These are phyloP conservation scores for Astyanax mexicanus DNA, from an alignment of 2,797 vertebrate species.

Conservation along the genomic window DNA sequence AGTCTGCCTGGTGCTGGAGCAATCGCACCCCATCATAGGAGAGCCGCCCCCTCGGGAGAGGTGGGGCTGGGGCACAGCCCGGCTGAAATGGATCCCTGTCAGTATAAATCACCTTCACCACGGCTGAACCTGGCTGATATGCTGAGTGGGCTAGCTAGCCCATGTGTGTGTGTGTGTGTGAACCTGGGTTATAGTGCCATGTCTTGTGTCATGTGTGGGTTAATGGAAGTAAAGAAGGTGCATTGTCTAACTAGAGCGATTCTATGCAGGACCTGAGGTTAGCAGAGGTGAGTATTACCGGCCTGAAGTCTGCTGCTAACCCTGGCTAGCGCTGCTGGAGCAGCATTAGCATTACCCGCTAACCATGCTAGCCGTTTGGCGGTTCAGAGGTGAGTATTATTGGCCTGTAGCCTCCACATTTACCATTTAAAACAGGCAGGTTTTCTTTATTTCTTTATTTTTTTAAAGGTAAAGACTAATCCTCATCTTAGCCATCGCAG, in stretches of 20 bases:
- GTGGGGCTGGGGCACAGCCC: conserved; percentile 26
- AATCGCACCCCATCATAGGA: conserved; percentile 40
- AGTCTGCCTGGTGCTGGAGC: conserved; percentile 41
- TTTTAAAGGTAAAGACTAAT: conserved; percentile 9
- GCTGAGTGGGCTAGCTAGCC: conserved; percentile 20
- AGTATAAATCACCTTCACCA: conserved; percentile 57
- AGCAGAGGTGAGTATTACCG: too few relatives aligned
- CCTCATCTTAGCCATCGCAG: conserved; percentile 51
- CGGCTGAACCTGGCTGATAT: conserved; percentile 52
- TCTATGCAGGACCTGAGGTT: conserved; percentile 29
- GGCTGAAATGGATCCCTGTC: conserved; percentile 56
- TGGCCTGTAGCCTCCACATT: too few relatives aligned
- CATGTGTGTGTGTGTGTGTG: conserved; percentile 31
- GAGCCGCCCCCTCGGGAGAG: conserved; percentile 39
- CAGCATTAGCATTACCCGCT: too few relatives aligned
- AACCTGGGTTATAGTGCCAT: conserved; percentile 50
- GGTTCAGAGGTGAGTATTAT: too few relatives aligned
- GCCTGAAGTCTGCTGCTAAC: too few relatives aligned
- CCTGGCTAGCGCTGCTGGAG: too few relatives aligned
- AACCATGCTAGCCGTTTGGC: too few relatives aligned
- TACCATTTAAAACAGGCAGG: too few relatives aligned
- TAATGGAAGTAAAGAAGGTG: conserved; percentile 45
- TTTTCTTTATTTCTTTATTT: too few relatives aligned
- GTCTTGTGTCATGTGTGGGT: conserved; percentile 55
- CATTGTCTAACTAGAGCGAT: conserved; percentile 27